Conservation (phyloP, 2,113 vertebrate species). For the Hypanus sabinus region DNA sequence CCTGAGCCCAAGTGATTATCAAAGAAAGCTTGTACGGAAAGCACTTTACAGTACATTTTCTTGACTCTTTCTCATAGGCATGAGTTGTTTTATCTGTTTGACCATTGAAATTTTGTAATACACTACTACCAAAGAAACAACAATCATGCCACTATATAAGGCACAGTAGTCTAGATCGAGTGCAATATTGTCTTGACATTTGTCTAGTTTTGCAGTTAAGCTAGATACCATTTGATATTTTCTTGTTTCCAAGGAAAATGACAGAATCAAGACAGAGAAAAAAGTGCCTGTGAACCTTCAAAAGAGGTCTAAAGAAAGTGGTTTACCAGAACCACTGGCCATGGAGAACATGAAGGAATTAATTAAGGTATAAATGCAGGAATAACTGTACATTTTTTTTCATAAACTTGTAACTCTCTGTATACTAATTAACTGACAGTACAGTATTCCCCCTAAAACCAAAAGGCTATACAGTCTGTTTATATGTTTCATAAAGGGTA, state of each 20-base stretch:
- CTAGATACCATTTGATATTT: background rate
- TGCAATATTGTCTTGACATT: background rate
- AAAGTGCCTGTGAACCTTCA: conserved; percentile 45
- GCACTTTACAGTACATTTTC: background rate
- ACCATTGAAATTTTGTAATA: background rate
- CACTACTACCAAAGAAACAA: background rate
- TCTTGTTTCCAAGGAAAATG: conserved; percentile 50
- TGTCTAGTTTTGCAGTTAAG: background rate
- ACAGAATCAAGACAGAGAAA: conserved; percentile 49
- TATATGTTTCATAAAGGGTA: no score
- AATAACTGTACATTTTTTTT: background rate
- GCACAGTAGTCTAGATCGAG: background rate
- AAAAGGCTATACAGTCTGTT: no score
- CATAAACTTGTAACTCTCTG: background rate
- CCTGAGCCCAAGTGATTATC: conserved; percentile 66
- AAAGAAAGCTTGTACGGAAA: conserved; percentile 61
- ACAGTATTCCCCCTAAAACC: no score
- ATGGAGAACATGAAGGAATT: background rate
- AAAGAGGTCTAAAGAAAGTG: conserved; percentile 47
- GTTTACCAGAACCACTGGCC: fast-evolving
- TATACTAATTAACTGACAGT: no score
- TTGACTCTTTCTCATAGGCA: background rate
- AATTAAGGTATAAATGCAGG: conserved; percentile 23
- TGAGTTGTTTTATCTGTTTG: background rate
- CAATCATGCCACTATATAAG: background rate